phyloP scores from a whole-genome alignment of 2,113 vertebrate genomes.

The Alethe diademata region DNA sequence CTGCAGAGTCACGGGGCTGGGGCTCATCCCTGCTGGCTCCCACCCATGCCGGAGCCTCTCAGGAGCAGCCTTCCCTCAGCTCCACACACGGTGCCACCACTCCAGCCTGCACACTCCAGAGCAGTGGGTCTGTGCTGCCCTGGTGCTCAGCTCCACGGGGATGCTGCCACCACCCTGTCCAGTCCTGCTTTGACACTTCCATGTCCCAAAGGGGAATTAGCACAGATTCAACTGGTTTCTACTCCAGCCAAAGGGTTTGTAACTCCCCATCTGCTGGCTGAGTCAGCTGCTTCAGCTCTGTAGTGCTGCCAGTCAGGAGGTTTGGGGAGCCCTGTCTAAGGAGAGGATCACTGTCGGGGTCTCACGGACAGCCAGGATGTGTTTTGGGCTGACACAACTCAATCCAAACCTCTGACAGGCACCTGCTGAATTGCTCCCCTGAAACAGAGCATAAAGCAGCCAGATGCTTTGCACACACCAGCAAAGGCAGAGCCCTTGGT shows the following conservation, averaged over 20 bases:
- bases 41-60: not conserved
- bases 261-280: not conserved
- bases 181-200: not conserved
- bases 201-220: not conserved
- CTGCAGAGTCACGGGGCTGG: not conserved
- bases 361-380: not conserved
- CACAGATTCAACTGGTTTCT: not conserved
- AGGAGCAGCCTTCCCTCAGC: not conserved
- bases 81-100: accelerated
- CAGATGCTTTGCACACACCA: not conserved
- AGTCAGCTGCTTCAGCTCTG: not conserved
- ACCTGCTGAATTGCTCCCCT: not conserved
- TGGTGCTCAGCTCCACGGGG: accelerated
- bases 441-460: not conserved
- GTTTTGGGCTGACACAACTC: not conserved
- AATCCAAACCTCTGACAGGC: not conserved
- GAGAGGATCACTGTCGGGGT: accelerated
- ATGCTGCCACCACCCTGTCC: accelerated
- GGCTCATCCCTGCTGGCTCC: not conserved
- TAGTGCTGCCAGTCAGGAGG: not conserved
- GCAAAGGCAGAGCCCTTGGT: not conserved
- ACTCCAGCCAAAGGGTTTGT: not conserved
- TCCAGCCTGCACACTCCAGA: not conserved
- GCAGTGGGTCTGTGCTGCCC: not conserved
- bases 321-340: not conserved